Percentiles rank a stretch among this genome's conserved stretches.
Conservation (phyloP, 2,797 vertebrate species). For the Gymnocypris eckloni region DNA sequence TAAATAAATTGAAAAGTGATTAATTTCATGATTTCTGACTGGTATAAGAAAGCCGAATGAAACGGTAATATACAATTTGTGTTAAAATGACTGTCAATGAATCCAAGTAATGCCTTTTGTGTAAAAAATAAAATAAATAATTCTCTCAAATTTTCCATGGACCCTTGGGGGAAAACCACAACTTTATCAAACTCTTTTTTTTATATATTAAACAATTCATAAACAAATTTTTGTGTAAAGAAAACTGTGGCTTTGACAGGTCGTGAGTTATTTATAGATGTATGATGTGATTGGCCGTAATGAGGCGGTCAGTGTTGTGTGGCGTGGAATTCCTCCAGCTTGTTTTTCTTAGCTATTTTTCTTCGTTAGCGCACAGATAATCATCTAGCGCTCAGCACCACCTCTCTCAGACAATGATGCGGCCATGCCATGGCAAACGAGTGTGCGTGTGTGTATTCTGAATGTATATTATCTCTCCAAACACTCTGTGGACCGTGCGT, state of each 20-base stretch:
- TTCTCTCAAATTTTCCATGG: neutral
- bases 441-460: slow-evolving; percentile 70
- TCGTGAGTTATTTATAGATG: slow-evolving; percentile 16
- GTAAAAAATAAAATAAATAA: too few relatives aligned
- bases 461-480: slow-evolving; percentile 84
- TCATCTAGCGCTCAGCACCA: slow-evolving; percentile 49
- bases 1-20: neutral
- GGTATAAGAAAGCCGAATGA: too few relatives aligned
- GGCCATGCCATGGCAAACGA: slow-evolving; percentile 61
- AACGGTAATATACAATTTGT: neutral
- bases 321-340: slow-evolving; percentile 14
- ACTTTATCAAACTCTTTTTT: neutral
- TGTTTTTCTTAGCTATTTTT: slow-evolving; percentile 49
- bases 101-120: neutral
- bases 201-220: slow-evolving; percentile 9
- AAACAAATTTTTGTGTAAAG: neutral
- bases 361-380: slow-evolving; percentile 49
- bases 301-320: slow-evolving; percentile 22
- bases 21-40: neutral
- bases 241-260: slow-evolving; percentile 12
- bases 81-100: neutral
- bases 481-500: slow-evolving; percentile 79
- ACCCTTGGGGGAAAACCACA: neutral
- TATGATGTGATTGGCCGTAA: slow-evolving; percentile 23
- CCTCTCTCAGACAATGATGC: slow-evolving; percentile 69